phyloP scores from a whole-genome alignment of 2,888 invertebrate genomes.

The Leucophenga maculata region DNA sequence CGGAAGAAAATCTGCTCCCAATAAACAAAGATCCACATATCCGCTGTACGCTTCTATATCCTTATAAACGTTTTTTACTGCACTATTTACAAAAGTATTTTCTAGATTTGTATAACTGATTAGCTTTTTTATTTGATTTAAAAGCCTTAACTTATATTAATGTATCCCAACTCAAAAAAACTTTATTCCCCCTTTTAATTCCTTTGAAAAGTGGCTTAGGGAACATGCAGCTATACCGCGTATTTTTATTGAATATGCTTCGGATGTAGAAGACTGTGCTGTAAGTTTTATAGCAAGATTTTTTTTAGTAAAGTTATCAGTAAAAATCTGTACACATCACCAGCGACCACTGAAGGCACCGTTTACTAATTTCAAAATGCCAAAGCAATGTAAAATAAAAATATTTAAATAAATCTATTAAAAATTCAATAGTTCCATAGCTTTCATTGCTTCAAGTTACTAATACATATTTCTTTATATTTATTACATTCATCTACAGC shows the following conservation, averaged over 20 bases:
- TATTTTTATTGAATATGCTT: slow-evolving; percentile 80
- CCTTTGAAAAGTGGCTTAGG: slow-evolving; percentile 78
- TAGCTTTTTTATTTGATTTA: slow-evolving; percentile 30
- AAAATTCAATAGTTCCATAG: background rate
- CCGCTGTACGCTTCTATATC: no score
- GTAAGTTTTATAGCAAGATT: slow-evolving; percentile 74
- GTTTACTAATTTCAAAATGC: slow-evolving; percentile 44
- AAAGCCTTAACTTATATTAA: slow-evolving; percentile 28
- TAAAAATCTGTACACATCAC: slow-evolving; percentile 44
- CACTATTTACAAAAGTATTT: slow-evolving; percentile 20
- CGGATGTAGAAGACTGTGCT: slow-evolving; percentile 78
- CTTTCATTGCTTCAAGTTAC: background rate
- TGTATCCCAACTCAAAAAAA: background rate
- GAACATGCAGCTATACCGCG: slow-evolving; percentile 81
- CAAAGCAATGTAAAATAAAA: slow-evolving; percentile 28
- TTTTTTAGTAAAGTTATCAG: background rate
- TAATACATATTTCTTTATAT: slow-evolving; percentile 44
- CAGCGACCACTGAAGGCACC: slow-evolving; percentile 48
- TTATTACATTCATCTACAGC: slow-evolving; percentile 74
- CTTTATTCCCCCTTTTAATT: slow-evolving; percentile 27
- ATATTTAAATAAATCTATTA: slow-evolving; percentile 9
- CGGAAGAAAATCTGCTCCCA: no score
- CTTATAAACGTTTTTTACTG: no score
- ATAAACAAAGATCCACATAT: no score
- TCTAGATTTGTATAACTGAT: slow-evolving; percentile 17